phyloP scores from a whole-genome alignment of 2,888 invertebrate genomes.

The Spodoptera littoralis region DNA sequence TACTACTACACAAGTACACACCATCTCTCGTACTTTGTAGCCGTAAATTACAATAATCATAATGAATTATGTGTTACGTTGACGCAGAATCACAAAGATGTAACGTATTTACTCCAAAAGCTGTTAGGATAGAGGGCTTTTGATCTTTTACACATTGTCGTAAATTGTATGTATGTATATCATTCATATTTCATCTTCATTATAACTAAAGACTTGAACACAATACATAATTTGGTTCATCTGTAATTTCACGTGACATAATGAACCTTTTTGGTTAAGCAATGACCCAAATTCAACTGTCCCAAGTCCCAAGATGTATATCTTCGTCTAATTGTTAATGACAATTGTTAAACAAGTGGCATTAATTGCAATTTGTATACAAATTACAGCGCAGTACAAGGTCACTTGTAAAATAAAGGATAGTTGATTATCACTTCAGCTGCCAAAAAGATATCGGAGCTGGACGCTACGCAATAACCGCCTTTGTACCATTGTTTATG shows the following conservation, averaged over 20 bases:
- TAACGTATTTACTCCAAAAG: conserved; percentile 28
- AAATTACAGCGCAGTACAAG: conserved; percentile 44
- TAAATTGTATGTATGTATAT: conserved; percentile 5
- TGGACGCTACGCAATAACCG: conserved; percentile 60
- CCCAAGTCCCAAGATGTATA: conserved; percentile 7
- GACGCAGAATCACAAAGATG: conserved; percentile 3
- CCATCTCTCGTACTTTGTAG: not conserved
- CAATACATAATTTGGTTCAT: no score
- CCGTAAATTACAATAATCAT: conserved; percentile 4
- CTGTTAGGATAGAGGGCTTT: conserved; percentile 31
- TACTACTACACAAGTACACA: no score
- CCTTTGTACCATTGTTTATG: conserved; percentile 63
- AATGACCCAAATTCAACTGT: conserved; percentile 7
- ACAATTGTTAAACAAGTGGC: conserved; percentile 24
- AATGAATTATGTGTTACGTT: conserved; percentile 11
- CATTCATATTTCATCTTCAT: conserved; percentile 29
- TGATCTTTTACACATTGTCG: conserved; percentile 32
- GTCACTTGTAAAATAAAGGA: conserved; percentile 56
- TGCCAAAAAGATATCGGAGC: conserved; percentile 74
- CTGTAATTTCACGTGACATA: no score
- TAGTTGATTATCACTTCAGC: conserved; percentile 58
- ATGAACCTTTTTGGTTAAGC: no score
- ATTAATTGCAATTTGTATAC: conserved; percentile 26
- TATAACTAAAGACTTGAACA: not conserved
- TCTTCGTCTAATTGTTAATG: conserved; percentile 33